Conservation (phyloP, 1,140 invertebrate species). For the Drosophila rufa region DNA sequence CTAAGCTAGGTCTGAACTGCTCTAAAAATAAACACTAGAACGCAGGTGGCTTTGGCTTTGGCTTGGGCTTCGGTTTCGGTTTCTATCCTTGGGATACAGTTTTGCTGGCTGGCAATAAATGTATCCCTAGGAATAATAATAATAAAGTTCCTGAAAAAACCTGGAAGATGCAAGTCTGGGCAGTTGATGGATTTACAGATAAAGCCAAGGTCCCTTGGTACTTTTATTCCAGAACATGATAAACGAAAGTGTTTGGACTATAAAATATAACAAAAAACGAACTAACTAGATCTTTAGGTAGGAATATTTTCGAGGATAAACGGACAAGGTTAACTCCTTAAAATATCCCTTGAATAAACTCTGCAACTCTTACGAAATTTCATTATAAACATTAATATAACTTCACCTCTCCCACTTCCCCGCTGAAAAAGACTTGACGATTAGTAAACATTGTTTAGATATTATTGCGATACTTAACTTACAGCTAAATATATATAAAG, state of each 20-base stretch:
- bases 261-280: background rate
- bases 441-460: conserved; percentile 28
- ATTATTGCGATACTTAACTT: conserved; percentile 56
- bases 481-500: conserved; percentile 24
- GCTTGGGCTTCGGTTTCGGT: background rate
- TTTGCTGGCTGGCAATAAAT: conserved; percentile 35
- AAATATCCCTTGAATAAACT: background rate
- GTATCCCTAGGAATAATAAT: conserved; percentile 67
- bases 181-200: conserved; percentile 84
- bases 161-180: conserved; percentile 85
- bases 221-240: background rate
- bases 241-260: background rate
- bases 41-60: conserved; percentile 20
- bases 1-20: conserved; percentile 57
- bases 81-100: conserved; percentile 75
- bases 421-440: conserved; percentile 67
- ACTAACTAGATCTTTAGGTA: background rate
- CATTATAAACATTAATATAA: background rate
- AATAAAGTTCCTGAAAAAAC: conserved; percentile 65
- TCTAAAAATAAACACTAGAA: conserved; percentile 44
- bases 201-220: conserved; percentile 45
- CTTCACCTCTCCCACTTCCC: conserved; percentile 13
- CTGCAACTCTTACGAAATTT: background rate
- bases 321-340: background rate
- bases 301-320: background rate